Percentiles rank a stretch among this genome's conserved stretches.
Conservation (phyloP, 1,140 invertebrate genomes). For the Helicorthomorpha holstii region DNA sequence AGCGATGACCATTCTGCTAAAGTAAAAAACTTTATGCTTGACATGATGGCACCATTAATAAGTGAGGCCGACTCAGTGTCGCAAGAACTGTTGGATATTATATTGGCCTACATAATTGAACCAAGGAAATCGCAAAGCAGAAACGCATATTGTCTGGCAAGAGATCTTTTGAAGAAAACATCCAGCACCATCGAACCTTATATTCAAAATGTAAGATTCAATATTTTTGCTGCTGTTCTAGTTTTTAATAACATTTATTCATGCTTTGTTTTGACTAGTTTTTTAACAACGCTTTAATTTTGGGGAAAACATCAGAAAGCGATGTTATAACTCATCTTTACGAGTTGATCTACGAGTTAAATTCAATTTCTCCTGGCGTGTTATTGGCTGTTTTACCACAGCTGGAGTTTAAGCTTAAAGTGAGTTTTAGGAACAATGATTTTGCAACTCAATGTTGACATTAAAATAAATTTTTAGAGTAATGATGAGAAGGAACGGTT, state of each 20-base stretch:
- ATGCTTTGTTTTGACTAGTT: constrained; percentile 39
- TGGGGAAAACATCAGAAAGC: constrained; percentile 48
- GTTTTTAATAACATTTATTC: constrained; percentile 1
- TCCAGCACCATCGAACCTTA: constrained; percentile 82
- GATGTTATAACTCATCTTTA: constrained; percentile 38
- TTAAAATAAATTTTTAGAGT: constrained; percentile 33
- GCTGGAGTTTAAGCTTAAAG: constrained; percentile 56
- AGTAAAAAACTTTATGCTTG: constrained; percentile 91
- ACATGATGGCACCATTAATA: constrained; percentile 82
- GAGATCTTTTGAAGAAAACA: constrained; percentile 78
- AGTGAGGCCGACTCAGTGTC: constrained; percentile 89
- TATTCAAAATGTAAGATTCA: constrained; percentile 63
- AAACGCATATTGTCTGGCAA: constrained; percentile 75
- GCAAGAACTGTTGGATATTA: constrained; percentile 82
- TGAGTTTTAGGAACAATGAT: constrained; percentile 10
- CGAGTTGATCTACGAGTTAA: constrained; percentile 91
- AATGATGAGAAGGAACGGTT: constrained; percentile 69
- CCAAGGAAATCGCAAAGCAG: constrained; percentile 83
- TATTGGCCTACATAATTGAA: constrained; percentile 87
- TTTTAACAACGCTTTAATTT: constrained; percentile 83
- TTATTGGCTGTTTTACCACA: constrained; percentile 79
- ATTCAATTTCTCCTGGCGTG: constrained; percentile 79
- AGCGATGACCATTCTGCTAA: constrained; percentile 86
- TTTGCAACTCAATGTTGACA: not conserved
- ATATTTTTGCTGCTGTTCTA: constrained; percentile 3